phyloP scores from a whole-genome alignment of 2,888 invertebrate genomes.

The Listrodromus nycthemerus region DNA sequence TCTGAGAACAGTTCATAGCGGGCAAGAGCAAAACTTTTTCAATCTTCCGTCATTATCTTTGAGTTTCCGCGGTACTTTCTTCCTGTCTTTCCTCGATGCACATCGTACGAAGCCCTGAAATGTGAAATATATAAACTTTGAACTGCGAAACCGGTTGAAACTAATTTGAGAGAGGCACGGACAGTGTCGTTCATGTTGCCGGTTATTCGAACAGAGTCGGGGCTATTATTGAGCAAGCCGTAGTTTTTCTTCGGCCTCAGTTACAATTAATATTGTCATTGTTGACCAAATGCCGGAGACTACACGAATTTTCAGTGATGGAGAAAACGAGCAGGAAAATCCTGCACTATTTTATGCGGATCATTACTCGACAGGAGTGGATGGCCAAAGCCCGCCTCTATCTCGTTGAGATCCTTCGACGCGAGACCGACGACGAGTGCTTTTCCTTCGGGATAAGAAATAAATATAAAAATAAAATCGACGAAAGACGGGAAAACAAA shows the following conservation, averaged over 20 bases:
- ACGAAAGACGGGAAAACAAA: conserved; percentile 78
- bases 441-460: conserved; percentile 42
- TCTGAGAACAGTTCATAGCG: conserved; percentile 43
- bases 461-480: conserved; percentile 58
- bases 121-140: conserved; percentile 8
- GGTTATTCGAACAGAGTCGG: neutral
- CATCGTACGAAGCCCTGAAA: conserved; percentile 8
- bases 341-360: conserved; percentile 29
- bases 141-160: neutral
- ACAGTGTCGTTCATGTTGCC: neutral
- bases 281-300: neutral
- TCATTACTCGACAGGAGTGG: conserved; percentile 66
- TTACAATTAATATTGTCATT: too few relatives aligned
- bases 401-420: conserved; percentile 66
- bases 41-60: conserved; percentile 81
- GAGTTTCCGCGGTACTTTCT: conserved; percentile 66
- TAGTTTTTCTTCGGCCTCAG: neutral
- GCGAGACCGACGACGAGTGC: conserved; percentile 42
- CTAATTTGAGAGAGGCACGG: neutral
- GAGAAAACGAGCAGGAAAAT: conserved; percentile 1
- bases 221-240: neutral
- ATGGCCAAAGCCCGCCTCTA: conserved; percentile 67
- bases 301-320: conserved; percentile 32
- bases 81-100: conserved; percentile 39
- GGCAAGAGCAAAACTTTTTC: conserved; percentile 77